Base-by-base conservation (phyloP, 2,888 invertebrate species). In the Melitaea athalia region DNA sequence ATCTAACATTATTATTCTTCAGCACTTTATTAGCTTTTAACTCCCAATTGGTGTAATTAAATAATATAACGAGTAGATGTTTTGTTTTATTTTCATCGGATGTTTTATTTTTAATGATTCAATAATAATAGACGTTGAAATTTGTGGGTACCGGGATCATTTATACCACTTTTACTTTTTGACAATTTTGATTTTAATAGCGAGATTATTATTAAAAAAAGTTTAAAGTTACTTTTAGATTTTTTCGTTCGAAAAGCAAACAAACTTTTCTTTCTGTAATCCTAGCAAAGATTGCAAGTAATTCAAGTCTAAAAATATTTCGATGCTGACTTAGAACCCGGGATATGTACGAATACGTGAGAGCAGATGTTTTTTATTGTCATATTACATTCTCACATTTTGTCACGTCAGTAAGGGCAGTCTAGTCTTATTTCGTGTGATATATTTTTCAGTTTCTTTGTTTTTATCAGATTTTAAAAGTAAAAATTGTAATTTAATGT, bases 281-380 rank as follows among this genome's bases (percentile, higher is more conserved):
- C 1, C 4, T 38, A 8, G 38, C 38, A 38, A 38, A 38, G 38
- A 38, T 38, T 38, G 8, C 38, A 7, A 38, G 12, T 14, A 42
- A 33, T 50, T 49, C 64, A 33, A 57, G 57, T 62, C 24, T 33
- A 49, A 31, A 60, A 12, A 42, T 42, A 10, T n/a, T 47, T 67
- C 45, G 66, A 67, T 64, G 69, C 76, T 74, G 79, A 78, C 74
- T 75, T 69, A 78, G 73, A 63, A 77, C n/a, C 76, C 70, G 66
- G 72, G 72, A 73, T 61, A 45, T n/a, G 53, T 43, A 33, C 33
- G 69, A 73, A 73, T 69, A 74, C 74, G 74, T 76, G 75, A 71
- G 76, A 81, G 79, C 85, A 87, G 82, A 85, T 87, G 86, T 82
- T 80, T 85, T 88, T 88, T 88, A 84, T 80, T 81, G 81, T 81